Evolutionary conservation across 2,113 vertebrate species (phyloP), one percentile per base, ranked within the genome.

Genomic region (Phasianus colchicus): DNA sequence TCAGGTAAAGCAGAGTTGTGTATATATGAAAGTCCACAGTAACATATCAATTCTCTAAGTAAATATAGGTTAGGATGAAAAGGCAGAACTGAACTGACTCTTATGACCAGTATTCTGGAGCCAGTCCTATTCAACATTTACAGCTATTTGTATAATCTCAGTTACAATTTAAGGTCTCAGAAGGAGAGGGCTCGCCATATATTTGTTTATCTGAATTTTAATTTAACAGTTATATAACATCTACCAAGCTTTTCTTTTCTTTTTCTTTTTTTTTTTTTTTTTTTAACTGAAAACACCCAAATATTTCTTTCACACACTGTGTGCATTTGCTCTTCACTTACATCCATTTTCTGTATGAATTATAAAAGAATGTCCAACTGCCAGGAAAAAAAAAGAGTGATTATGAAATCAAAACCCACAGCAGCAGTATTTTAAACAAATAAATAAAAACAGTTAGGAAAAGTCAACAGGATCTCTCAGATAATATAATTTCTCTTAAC

Each of bases 391-490:
- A 24, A 89, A 65, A 83, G 16, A 70, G 12, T 45, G 34, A 74
- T 87, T 89, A 73, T 55, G 43, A 93, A 92, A 89, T 85, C 29
- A 64, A 50, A 32, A 25, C 17, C 45, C 21, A 42, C 6, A 55
- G 20, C 67, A 91, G 10, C 25, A 43, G 76, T 80, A 84, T 72
- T 92, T 93, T 83, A 91, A 95, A 83, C 30, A 92, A 95, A 92
- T 87, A 89, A 83, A 93, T 81, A 74, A 77, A 94, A 96, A 76
- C 27, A 89, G 17, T 63, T 81, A 38, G 19, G 47, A 80, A 92
- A 89, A 84, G n/a, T 84, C 67, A 89, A 71, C 20, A 86, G 27
- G 52, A 83, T 80, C 20, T 70, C 38, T 81, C 88, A 91, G 60
- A 47, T 22, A 29, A 36, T 24, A 60, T 48, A 82, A 86, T 24